Conservation (phyloP, 1,140 invertebrate genomes). For the Musca domestica region DNA sequence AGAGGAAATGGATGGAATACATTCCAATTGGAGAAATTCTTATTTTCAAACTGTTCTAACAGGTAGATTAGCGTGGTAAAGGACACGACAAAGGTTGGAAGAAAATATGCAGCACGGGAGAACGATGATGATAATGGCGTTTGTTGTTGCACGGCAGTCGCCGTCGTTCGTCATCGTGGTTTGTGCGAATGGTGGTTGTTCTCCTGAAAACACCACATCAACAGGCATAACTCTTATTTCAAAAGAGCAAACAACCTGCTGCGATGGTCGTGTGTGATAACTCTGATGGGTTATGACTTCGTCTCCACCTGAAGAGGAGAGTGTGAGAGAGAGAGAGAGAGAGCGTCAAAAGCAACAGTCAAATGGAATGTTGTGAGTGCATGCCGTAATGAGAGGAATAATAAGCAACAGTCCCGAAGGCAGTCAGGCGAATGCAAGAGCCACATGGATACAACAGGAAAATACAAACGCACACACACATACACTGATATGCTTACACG, state of each 20-base stretch:
- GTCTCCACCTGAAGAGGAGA: too few relatives aligned
- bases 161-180: background rate
- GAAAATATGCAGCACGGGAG: background rate
- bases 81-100: background rate
- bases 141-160: background rate
- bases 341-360: too few relatives aligned
- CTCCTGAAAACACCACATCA: background rate
- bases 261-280: background rate
- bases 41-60: background rate
- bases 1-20: background rate
- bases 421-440: too few relatives aligned
- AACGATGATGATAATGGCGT: background rate
- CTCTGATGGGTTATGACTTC: too few relatives aligned
- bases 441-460: too few relatives aligned
- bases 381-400: too few relatives aligned
- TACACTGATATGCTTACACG: too few relatives aligned
- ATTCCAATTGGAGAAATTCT: constrained; percentile 8
- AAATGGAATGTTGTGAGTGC: too few relatives aligned
- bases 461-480: too few relatives aligned
- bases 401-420: too few relatives aligned
- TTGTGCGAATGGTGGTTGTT: background rate
- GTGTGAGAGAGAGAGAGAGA: too few relatives aligned
- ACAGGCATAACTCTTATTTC: constrained; percentile 1
- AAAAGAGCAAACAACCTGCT: constrained; percentile 8
- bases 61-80: background rate